These are phyloP conservation scores for Globodera rostochiensis DNA, from an alignment of 1,140 invertebrate species.

Conservation along the genomic window DNA sequence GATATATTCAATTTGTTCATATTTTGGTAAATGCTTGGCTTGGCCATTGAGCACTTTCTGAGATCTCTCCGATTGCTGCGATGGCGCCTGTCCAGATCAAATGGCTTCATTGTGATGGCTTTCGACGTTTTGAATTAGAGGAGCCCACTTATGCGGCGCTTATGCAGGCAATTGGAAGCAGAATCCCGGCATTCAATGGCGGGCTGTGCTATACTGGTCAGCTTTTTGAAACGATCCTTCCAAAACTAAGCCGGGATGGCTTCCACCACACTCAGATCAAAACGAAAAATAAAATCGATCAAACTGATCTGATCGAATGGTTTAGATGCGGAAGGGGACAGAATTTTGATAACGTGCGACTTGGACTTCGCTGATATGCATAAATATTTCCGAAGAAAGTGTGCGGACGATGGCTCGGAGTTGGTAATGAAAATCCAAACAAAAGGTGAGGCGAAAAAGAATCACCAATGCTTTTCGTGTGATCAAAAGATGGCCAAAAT, in stretches of 20 bases:
- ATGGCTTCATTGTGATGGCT: background rate
- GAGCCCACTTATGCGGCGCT: background rate
- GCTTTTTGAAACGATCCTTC: no score
- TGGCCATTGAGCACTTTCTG: no score
- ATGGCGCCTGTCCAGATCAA: background rate
- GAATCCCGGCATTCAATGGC: background rate
- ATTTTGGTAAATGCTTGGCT: no score
- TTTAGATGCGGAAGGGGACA: background rate
- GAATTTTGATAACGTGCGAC: background rate
- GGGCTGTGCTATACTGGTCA: background rate
- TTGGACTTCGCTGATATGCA: background rate
- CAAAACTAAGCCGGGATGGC: no score
- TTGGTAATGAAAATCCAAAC: background rate
- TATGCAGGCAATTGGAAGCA: background rate
- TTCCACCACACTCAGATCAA: no score
- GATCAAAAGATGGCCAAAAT: background rate
- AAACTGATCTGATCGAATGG: background rate
- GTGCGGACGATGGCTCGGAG: background rate
- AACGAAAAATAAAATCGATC: no score
- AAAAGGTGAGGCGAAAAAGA: background rate
- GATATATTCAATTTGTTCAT: no score
- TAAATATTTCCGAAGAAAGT: background rate
- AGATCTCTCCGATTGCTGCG: no score
- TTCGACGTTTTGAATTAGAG: background rate
- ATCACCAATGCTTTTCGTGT: background rate